phyloP scores from a whole-genome alignment of 2,888 invertebrate genomes.

The Dryobota labecula region DNA sequence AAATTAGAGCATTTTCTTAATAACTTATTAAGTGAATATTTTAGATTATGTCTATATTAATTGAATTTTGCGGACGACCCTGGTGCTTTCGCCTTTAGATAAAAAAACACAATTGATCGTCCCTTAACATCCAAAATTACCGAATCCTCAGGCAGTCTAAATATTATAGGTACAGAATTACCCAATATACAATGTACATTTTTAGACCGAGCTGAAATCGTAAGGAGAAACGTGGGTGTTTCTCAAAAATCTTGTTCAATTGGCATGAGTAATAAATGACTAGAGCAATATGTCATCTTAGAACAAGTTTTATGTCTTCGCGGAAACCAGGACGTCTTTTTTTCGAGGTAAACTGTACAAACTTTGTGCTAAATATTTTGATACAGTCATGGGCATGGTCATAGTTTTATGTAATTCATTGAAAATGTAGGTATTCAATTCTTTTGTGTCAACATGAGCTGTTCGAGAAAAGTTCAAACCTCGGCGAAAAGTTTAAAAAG shows the following conservation, averaged over 20 bases:
- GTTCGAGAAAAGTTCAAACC: not conserved
- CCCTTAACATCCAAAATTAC: conserved; percentile 29
- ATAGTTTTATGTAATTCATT: not conserved
- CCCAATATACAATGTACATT: conserved; percentile 41
- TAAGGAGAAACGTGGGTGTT: conserved; percentile 34
- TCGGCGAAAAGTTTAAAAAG: not conserved
- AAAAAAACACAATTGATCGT: conserved; percentile 16
- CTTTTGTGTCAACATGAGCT: not conserved
- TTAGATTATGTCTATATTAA: no score
- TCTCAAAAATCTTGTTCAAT: conserved; percentile 45
- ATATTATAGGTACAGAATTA: conserved; percentile 40
- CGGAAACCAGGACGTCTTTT: conserved; percentile 9
- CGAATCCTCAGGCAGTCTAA: conserved; percentile 40
- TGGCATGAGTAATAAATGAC: conserved; percentile 42
- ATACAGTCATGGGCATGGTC: not conserved
- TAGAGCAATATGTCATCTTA: conserved; percentile 21
- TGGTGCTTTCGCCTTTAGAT: not conserved
- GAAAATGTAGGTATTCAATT: not conserved
- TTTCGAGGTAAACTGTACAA: not conserved
- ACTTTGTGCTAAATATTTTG: not conserved
- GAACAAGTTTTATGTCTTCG: conserved; percentile 30
- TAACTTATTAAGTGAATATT: no score
- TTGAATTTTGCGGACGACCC: no score
- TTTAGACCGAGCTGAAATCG: conserved; percentile 27
- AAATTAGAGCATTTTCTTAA: no score